Base-by-base conservation (phyloP, 2,113 vertebrate genomes). In the Psilopogon haemacephalus region DNA sequence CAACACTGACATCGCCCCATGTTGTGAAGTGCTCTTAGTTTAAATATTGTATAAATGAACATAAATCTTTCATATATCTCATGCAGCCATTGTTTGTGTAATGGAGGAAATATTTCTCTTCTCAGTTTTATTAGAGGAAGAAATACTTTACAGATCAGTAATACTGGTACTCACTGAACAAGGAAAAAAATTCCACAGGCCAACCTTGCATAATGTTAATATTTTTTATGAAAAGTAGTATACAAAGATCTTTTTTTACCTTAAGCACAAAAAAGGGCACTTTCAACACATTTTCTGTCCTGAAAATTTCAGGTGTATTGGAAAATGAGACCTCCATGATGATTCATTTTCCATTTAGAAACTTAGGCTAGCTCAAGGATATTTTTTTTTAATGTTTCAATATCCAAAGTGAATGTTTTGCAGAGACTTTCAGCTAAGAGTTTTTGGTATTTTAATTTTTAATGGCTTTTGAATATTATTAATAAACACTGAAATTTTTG, bases 11-110 rank as follows among this genome's bases (percentile, higher is more conserved):
- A 95, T 88, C 38, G 84, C 58, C 72, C 48, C 59, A 80, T 60
- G 65, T 89, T 85, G 94, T 46, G 37, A 90, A 88, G 85, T 28
- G 59, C 67, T 88, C 69, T 74, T 38, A 65, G 83, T 90, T 90
- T 94, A 94, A 97, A 97, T 91, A 87, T 94, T 96, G 92, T 64
- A 96, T 93, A 96, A 96, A 90, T 72, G 95, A 93, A 86, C 88
- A 95, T 95, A 94, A 97, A 95, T 96, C 79, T 96, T 96, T 96
- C 33, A 85, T 81, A n/a, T 26, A 62, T 54, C 69, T 50, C 74
- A 69, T 70, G 37, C 68, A 82, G 88, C 32, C 71, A 89, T 70
- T 95, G 89, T 86, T 93, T 67, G 68, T 89, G 92, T 84, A 95
- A 84, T 12, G 27, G 42, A 52, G 55, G 55, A 42, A 65, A 15